Percentiles rank a stretch among this genome's conserved stretches.
These are phyloP conservation scores for Calidris pygmaea DNA, from an alignment of 2,113 vertebrate species.

Conservation along the genomic window DNA sequence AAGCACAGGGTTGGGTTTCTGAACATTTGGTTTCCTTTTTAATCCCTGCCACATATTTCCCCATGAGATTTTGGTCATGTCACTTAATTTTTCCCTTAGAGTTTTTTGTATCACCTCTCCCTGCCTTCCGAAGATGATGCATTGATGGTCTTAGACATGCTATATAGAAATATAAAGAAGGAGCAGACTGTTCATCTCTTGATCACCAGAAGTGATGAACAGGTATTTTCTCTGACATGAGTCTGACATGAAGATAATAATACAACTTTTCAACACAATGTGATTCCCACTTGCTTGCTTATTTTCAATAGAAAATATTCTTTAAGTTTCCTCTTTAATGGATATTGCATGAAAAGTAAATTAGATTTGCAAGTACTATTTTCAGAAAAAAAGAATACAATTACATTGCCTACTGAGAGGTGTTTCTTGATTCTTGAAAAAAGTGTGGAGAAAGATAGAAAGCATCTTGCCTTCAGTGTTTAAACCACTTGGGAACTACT, in stretches of 20 bases:
- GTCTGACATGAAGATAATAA: not conserved
- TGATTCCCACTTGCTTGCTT: not conserved
- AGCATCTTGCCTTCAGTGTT: not conserved
- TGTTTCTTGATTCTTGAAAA: not conserved
- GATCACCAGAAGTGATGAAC: not conserved
- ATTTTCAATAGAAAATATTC: not conserved
- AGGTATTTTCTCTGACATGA: not conserved
- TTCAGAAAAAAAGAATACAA: not conserved
- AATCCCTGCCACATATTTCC: not conserved
- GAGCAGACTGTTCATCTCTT: not conserved
- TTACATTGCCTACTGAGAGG: not conserved
- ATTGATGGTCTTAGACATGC: not conserved
- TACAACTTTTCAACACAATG: not conserved
- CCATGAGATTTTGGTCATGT: not conserved
- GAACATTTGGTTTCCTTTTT: slow-evolving; percentile 19
- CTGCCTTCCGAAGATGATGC: not conserved
- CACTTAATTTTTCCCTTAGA: not conserved
- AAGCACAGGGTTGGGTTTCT: not conserved
- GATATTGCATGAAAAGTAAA: not conserved
- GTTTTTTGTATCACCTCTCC: not conserved
- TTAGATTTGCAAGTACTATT: not conserved
- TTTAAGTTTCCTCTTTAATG: not conserved
- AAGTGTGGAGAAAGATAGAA: not conserved
- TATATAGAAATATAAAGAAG: not conserved
- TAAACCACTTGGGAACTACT: not conserved